These are phyloP conservation scores for Flexamia atlantica DNA, from an alignment of 2,888 invertebrate genomes.

Conservation along the genomic window DNA sequence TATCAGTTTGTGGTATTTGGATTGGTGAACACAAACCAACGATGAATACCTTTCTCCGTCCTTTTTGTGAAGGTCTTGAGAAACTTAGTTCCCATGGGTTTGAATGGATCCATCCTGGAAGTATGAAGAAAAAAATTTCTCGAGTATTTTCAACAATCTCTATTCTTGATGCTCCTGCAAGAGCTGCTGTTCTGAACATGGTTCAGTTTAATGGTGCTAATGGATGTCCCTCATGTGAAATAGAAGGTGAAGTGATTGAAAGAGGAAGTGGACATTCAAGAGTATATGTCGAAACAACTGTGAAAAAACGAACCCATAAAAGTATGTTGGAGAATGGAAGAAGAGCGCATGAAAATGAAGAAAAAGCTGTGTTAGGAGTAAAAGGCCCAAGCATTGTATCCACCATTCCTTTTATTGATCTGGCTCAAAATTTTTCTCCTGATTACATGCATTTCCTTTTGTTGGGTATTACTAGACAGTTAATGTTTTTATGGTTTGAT, in stretches of 20 bases:
- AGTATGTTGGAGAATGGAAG: background rate
- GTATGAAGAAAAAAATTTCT: background rate
- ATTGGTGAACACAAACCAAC: background rate
- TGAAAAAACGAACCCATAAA: background rate
- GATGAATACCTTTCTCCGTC: background rate
- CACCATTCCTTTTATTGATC: background rate
- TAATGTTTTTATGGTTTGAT: background rate
- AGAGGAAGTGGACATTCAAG: background rate
- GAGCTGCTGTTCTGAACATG: background rate
- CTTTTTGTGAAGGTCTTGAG: background rate
- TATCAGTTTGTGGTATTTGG: background rate
- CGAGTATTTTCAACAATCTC: background rate
- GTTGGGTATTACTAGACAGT: background rate
- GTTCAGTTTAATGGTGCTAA: background rate
- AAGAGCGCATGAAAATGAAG: background rate
- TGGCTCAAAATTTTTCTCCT: background rate
- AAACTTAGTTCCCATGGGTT: background rate
- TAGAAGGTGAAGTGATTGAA: background rate
- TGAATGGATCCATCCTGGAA: background rate
- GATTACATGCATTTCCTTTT: constrained; percentile 1
- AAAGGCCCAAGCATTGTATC: background rate
- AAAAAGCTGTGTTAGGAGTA: background rate
- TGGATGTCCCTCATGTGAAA: background rate
- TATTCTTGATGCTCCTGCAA: background rate
- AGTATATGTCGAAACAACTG: background rate